Conservation (phyloP, 2,113 vertebrate genomes). For the Telmatochromis sp. region DNA sequence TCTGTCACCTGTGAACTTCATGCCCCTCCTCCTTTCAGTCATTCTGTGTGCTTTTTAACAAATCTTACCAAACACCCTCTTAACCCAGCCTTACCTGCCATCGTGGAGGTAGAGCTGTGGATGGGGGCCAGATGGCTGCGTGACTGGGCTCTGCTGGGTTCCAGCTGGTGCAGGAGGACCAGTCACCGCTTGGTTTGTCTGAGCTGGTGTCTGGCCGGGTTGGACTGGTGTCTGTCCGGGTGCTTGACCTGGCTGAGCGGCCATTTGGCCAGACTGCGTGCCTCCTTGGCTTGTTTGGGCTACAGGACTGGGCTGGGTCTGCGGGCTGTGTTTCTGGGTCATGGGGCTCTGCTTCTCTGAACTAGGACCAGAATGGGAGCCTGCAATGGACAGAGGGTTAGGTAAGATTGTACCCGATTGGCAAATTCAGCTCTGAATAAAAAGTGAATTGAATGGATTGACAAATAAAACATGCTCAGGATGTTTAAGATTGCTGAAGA, state of each 20-base stretch:
- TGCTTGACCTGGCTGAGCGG: slow-evolving; percentile 29
- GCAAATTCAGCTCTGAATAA: background rate
- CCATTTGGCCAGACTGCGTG: slow-evolving; percentile 48
- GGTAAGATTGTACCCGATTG: background rate
- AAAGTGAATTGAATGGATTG: background rate
- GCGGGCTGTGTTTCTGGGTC: slow-evolving; percentile 89
- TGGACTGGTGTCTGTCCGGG: slow-evolving; percentile 4
- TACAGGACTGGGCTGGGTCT: slow-evolving; percentile 72
- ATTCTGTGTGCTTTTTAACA: background rate
- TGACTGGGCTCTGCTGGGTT: slow-evolving; percentile 62
- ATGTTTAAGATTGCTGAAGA: background rate
- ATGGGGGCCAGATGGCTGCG: slow-evolving; percentile 73
- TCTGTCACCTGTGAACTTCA: background rate
- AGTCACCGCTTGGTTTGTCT: slow-evolving; percentile 33
- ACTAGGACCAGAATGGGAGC: slow-evolving; percentile 87
- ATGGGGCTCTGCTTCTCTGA: slow-evolving; percentile 97
- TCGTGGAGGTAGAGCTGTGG: slow-evolving; percentile 93
- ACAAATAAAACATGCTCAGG: background rate
- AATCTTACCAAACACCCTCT: background rate
- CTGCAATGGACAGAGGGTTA: slow-evolving; percentile 50
- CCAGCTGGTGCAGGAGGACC: slow-evolving; percentile 52
- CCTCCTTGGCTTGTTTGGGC: slow-evolving; percentile 73
- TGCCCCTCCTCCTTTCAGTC: background rate
- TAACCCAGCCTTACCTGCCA: slow-evolving; percentile 77
- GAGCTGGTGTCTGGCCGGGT: slow-evolving; percentile 43